These are phyloP conservation scores for Adoxophyes honmai DNA, from an alignment of 1,140 invertebrate species.

Conservation along the genomic window DNA sequence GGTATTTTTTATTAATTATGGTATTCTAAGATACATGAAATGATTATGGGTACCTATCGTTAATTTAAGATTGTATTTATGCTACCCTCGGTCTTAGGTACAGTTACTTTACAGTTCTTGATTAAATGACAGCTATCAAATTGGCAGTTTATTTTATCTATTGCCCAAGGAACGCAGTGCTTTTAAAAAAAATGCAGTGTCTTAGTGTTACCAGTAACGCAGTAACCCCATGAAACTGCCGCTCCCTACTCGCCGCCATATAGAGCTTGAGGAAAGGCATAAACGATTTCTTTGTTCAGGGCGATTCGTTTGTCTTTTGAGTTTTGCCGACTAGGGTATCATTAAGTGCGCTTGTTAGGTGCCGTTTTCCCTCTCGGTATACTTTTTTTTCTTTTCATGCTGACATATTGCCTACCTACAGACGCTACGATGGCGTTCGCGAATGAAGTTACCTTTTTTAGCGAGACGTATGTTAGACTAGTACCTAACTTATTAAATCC, in stretches of 20 bases:
- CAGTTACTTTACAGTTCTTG: too few species aligned
- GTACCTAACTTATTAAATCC: not conserved
- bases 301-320: constrained; percentile 14
- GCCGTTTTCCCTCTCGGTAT: not conserved
- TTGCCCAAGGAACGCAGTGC: too few species aligned
- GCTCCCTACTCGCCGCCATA: not conserved
- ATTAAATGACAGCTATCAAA: too few species aligned
- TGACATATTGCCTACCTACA: too few species aligned
- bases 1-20: too few species aligned
- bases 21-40: too few species aligned
- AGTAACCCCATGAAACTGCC: not conserved
- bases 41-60: too few species aligned
- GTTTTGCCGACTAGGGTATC: constrained; percentile 15
- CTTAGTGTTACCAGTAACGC: too few species aligned
- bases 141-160: too few species aligned
- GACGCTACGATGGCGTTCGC: not conserved
- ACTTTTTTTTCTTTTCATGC: not conserved
- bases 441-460: not conserved
- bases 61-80: too few species aligned
- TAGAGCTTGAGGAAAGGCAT: constrained; percentile 1
- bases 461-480: not conserved
- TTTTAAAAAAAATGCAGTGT: too few species aligned
- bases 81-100: too few species aligned
- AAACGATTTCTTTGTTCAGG: constrained; percentile 10
- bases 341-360: constrained; percentile 14